phyloP scores from a whole-genome alignment of 2,888 invertebrate species.

The Leucophora obtusa region DNA sequence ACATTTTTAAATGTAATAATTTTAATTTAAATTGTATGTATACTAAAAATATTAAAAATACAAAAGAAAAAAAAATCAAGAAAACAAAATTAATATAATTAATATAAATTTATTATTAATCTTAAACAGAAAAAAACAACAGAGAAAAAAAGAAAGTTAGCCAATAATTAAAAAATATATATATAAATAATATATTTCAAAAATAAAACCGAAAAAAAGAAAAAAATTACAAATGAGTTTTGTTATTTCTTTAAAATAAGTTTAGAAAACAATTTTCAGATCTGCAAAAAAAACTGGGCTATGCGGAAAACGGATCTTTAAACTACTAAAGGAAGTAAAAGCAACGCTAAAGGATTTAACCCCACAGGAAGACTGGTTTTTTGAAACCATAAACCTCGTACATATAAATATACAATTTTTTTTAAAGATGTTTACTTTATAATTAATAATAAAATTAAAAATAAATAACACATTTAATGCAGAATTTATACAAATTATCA shows the following conservation, averaged over 20 bases:
- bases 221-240: constrained; percentile 46
- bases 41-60: constrained; percentile 72
- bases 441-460: too few relatives aligned
- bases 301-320: not conserved
- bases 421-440: too few relatives aligned
- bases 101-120: constrained; percentile 65
- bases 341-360: too few relatives aligned
- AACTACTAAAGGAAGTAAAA: too few relatives aligned
- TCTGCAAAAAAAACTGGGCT: constrained; percentile 11
- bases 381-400: too few relatives aligned
- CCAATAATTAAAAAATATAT: constrained; percentile 65
- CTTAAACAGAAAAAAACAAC: constrained; percentile 65
- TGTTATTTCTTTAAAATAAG: constrained; percentile 46
- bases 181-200: constrained; percentile 76
- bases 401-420: too few relatives aligned
- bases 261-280: not conserved
- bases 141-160: constrained; percentile 64
- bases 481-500: too few relatives aligned
- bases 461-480: too few relatives aligned
- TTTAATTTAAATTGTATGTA: constrained; percentile 77
- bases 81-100: constrained; percentile 69
- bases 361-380: too few relatives aligned
- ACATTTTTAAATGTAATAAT: constrained; percentile 78
- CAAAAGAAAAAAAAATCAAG: constrained; percentile 63
- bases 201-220: constrained; percentile 69